Conservation (phyloP, 2,888 invertebrate genomes). For the Melolontha melolontha region DNA sequence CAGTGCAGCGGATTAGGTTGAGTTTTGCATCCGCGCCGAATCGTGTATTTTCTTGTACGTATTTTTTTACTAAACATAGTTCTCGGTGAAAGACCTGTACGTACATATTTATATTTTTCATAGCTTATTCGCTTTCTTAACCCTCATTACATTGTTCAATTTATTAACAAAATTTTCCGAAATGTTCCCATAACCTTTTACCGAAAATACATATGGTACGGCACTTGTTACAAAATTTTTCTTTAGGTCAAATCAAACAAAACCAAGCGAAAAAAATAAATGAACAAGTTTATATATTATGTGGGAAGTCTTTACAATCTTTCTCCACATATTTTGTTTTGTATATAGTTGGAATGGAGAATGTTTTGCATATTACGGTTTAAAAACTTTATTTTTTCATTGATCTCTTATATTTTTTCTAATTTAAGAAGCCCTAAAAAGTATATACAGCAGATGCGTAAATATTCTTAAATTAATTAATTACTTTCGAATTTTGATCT, state of each 20-base stretch:
- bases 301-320: constrained; percentile 13
- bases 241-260: constrained; percentile 36
- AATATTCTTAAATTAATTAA: too few species aligned
- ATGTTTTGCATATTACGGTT: constrained; percentile 30
- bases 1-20: too few species aligned
- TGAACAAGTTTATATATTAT: constrained; percentile 5
- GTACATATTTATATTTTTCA: constrained; percentile 41
- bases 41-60: neutral
- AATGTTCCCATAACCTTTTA: constrained; percentile 51
- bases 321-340: constrained; percentile 6
- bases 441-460: too few species aligned
- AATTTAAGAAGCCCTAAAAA: too few species aligned
- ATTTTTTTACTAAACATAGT: constrained; percentile 29
- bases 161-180: constrained; percentile 61
- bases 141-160: constrained; percentile 55
- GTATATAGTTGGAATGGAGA: constrained; percentile 26
- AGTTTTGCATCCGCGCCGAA: too few species aligned
- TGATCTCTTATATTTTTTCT: too few species aligned
- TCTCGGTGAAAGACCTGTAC: constrained; percentile 38
- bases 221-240: constrained; percentile 57
- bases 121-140: constrained; percentile 62
- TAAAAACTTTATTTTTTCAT: too few species aligned
- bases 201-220: constrained; percentile 60
- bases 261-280: constrained; percentile 1
- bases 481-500: too few species aligned